Evolutionary conservation across 2,113 vertebrate species (phyloP).

Genomic region (Saimiri boliviensis): DNA sequence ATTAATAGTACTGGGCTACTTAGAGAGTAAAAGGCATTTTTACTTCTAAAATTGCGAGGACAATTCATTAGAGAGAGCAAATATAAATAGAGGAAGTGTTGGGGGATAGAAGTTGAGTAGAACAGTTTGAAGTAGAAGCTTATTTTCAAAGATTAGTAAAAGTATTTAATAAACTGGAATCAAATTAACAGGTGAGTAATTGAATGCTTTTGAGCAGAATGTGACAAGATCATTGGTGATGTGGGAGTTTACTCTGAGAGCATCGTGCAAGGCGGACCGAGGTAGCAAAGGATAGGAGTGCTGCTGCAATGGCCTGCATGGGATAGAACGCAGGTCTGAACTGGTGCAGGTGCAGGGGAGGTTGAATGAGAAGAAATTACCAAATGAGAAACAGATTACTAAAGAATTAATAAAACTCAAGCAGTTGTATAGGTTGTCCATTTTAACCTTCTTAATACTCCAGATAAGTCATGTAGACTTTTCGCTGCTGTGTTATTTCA

Average conservation of each 20-base stretch:
- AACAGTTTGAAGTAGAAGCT: background rate
- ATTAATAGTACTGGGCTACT: background rate
- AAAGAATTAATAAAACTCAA: conserved; percentile 24
- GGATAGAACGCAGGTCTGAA: background rate
- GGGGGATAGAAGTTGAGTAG: background rate
- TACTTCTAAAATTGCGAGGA: background rate
- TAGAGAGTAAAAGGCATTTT: background rate
- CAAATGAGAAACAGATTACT: background rate
- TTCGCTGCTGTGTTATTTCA: background rate
- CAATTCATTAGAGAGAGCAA: background rate
- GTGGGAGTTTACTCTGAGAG: background rate
- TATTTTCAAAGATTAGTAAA: background rate
- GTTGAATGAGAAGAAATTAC: background rate
- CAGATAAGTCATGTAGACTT: background rate
- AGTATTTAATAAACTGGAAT: background rate
- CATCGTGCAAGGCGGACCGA: background rate
- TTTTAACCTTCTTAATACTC: background rate
- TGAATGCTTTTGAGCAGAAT: background rate
- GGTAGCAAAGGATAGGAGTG: background rate
- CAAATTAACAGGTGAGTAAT: background rate
- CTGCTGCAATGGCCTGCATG: background rate
- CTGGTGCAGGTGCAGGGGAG: background rate
- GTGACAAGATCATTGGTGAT: background rate
- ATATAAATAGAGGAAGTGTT: background rate
- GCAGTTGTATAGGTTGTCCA: background rate